Conservation (phyloP, 2,113 vertebrate genomes). For the Cranoglanis bouderius region DNA sequence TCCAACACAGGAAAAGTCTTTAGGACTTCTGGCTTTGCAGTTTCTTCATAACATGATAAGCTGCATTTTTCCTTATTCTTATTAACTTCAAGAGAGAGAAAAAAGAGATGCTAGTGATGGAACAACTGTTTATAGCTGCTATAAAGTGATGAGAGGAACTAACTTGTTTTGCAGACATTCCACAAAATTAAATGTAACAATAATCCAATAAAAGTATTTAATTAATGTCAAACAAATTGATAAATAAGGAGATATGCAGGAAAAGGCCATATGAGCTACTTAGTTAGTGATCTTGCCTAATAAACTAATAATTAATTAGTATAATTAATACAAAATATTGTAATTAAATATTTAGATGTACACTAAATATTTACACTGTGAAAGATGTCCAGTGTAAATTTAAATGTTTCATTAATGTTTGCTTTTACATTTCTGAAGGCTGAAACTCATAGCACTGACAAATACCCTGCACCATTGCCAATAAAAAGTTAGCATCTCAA, state of each 20-base stretch:
- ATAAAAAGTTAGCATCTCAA: background rate
- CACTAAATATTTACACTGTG: background rate
- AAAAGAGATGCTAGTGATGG: too few species aligned
- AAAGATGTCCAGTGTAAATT: background rate
- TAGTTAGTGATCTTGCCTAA: background rate
- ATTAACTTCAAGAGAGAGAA: too few species aligned
- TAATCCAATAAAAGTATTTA: background rate
- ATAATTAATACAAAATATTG: background rate
- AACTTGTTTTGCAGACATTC: background rate
- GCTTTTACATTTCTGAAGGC: background rate
- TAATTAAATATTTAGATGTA: background rate
- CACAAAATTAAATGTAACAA: background rate
- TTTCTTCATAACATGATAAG: background rate
- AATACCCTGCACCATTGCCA: too few species aligned
- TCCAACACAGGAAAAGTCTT: background rate
- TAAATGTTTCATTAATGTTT: background rate
- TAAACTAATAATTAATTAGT: background rate
- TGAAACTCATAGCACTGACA: background rate
- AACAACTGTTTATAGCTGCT: too few species aligned
- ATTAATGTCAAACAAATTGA: too few species aligned
- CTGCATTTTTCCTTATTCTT: too few species aligned
- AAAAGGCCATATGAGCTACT: background rate
- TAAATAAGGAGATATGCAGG: too few species aligned
- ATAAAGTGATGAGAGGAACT: too few species aligned
- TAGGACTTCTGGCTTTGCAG: too few species aligned